Percentiles rank a stretch among this genome's conserved stretches.
phyloP scores from a whole-genome alignment of 1,140 invertebrate species.

The Ceratina australensis region DNA sequence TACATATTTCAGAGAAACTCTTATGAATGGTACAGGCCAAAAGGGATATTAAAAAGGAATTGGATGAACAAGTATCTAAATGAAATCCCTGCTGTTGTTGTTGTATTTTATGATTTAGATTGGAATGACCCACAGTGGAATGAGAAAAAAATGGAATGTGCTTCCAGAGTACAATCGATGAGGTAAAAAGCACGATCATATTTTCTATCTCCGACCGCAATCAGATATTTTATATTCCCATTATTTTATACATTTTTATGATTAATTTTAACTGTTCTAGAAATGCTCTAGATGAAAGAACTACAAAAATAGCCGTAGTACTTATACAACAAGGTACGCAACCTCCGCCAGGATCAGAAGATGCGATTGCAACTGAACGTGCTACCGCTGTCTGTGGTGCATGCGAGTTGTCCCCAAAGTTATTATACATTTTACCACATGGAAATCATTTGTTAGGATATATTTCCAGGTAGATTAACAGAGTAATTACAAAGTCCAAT shows the following conservation, averaged over 20 bases:
- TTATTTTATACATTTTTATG: slow-evolving; percentile 18
- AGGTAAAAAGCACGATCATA: slow-evolving; percentile 79
- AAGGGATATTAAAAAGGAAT: slow-evolving; percentile 96
- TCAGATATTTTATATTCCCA: no score
- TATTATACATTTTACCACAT: slow-evolving; percentile 93
- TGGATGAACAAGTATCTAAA: slow-evolving; percentile 98
- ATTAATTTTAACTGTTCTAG: slow-evolving; percentile 71
- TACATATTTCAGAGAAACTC: slow-evolving; percentile 84
- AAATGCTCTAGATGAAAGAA: slow-evolving; percentile 86
- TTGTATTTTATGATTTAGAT: slow-evolving; percentile 97
- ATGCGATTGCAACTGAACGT: slow-evolving; percentile 91
- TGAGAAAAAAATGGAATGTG: slow-evolving; percentile 96
- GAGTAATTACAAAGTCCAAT: slow-evolving; percentile 18
- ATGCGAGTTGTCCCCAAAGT: slow-evolving; percentile 95
- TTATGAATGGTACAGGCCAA: slow-evolving; percentile 97
- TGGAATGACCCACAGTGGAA: slow-evolving; percentile 97
- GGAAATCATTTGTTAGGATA: slow-evolving; percentile 93
- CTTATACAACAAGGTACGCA: slow-evolving; percentile 90
- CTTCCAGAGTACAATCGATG: slow-evolving; percentile 92
- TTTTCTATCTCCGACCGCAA: no score
- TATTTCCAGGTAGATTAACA: slow-evolving; percentile 81
- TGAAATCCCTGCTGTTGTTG: slow-evolving; percentile 94
- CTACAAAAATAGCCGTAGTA: slow-evolving; percentile 93
- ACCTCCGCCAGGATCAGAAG: slow-evolving; percentile 89
- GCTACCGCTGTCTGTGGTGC: slow-evolving; percentile 92